Base-by-base conservation (phyloP, 30 jellyfish, hydroid and myxozoan species). In the Hydractinia echinata region DNA sequence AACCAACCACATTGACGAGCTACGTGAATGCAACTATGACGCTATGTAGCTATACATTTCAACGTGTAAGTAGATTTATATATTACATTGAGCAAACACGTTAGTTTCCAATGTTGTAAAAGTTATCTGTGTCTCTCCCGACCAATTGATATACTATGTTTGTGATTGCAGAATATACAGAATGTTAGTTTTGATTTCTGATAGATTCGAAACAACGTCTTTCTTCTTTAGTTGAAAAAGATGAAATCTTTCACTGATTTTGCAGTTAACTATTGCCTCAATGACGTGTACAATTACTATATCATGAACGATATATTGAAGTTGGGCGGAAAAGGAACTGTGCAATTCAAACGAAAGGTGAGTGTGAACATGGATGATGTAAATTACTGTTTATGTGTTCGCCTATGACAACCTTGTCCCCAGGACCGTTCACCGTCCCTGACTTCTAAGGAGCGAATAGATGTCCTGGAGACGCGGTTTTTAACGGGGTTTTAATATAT, bases 281-380 rank as follows among this genome's bases (percentile, higher is more conserved):
- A 15, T 49, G 83, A 74, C 68, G 83, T 74, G 15, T 74, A 30
- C 14, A 74, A 54, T 7, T 74, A 74, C 14, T 74, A 48, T 55
- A 8, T 74, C 13, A 49, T 74, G 62, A 19, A 74, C 8, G 68
- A 74, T 30, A 53, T 74, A 4, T 51, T 74, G 66, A 74, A 74
- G 54, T 58, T 74, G 8, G 15, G 54, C 13, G 83, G 66, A 19
- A 30, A 30, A 30, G 44, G 44, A 30, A 30, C 44, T 30, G 44
- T 30, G 44, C 44, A 30, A 30, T 30, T 30, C 44, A 30, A 30
- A 30, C 44, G 44, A 30, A 30, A 30, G 44, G 44, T 30, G 44
- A 30, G 44, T 30, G 44, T 30, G 1, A 30, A 30, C 44, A n/a
- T 30, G 44, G 2, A 30, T 30, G 44, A 2, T 30, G 44, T 30